These are phyloP conservation scores for Temnothorax curvispinosus DNA, from an alignment of 1,140 invertebrate species.

Conservation along the genomic window DNA sequence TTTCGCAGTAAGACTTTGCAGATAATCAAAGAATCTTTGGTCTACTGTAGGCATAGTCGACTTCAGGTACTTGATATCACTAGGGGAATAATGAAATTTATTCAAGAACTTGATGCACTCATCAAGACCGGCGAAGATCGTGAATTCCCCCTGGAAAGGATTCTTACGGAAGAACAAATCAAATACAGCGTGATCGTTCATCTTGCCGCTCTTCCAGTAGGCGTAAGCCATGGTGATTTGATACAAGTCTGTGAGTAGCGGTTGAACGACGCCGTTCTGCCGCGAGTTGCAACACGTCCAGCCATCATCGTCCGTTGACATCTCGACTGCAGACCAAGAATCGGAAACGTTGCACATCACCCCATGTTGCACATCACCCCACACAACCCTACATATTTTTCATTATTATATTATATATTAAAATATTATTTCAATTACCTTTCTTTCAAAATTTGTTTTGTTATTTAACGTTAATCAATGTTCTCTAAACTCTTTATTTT, in stretches of 20 bases:
- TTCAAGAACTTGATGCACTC: constrained; percentile 98
- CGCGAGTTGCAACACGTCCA: too few species aligned
- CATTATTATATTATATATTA: too few species aligned
- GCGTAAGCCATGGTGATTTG: constrained; percentile 99
- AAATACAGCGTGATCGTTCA: constrained; percentile 96
- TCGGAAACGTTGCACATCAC: too few species aligned
- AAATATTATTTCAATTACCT: too few species aligned
- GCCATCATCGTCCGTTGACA: too few species aligned
- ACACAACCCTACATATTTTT: too few species aligned
- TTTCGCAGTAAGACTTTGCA: constrained; percentile 93
- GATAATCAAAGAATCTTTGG: constrained; percentile 96
- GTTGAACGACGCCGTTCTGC: too few species aligned
- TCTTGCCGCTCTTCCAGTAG: constrained; percentile 99
- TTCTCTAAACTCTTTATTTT: too few species aligned
- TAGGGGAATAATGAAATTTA: constrained; percentile 97
- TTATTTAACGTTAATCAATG: too few species aligned
- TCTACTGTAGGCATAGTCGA: constrained; percentile 95
- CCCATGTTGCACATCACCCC: too few species aligned
- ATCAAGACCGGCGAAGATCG: constrained; percentile 98
- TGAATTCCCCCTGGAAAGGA: constrained; percentile 99
- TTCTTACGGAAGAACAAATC: constrained; percentile 99
- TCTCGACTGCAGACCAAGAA: too few species aligned
- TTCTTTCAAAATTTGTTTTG: too few species aligned
- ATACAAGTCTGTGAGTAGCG: constrained; percentile 92
- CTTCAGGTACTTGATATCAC: constrained; percentile 97